phyloP scores from a whole-genome alignment of 23 tunicate genomes.

The Aplidium turbinatum region DNA sequence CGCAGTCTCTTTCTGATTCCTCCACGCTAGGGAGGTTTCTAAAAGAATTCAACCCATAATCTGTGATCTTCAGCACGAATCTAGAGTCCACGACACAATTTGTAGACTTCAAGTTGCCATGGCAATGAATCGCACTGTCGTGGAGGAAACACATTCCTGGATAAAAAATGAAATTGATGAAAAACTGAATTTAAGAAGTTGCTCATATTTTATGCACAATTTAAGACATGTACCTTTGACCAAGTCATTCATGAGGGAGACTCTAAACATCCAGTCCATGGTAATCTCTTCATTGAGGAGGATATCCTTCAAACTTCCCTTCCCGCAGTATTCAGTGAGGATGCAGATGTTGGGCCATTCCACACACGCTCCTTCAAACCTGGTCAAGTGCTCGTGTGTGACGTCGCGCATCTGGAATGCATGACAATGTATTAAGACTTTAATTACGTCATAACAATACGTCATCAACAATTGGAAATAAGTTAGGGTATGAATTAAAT shows the following conservation, averaged over 20 bases:
- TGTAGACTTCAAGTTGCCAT: constrained; percentile 91
- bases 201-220: background rate
- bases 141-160: constrained; percentile 90
- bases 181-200: background rate
- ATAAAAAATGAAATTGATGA: background rate
- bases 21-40: constrained; percentile 43
- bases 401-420: constrained; percentile 74
- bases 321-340: constrained; percentile 84
- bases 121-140: constrained; percentile 74
- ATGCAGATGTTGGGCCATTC: constrained; percentile 86
- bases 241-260: constrained; percentile 84
- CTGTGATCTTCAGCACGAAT: constrained; percentile 86
- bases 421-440: background rate
- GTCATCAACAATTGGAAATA: too few relatives aligned
- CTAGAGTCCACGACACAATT: constrained; percentile 92
- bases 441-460: background rate
- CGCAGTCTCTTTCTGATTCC: constrained; percentile 61
- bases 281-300: constrained; percentile 72
- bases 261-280: constrained; percentile 78
- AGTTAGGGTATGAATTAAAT: background rate
- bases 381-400: constrained; percentile 84
- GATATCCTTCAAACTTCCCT: constrained; percentile 86
- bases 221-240: constrained; percentile 63
- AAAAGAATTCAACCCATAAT: constrained; percentile 74
- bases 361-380: constrained; percentile 86